phyloP scores from a whole-genome alignment of 2,113 vertebrate genomes.

The Antechinus stuartii region DNA sequence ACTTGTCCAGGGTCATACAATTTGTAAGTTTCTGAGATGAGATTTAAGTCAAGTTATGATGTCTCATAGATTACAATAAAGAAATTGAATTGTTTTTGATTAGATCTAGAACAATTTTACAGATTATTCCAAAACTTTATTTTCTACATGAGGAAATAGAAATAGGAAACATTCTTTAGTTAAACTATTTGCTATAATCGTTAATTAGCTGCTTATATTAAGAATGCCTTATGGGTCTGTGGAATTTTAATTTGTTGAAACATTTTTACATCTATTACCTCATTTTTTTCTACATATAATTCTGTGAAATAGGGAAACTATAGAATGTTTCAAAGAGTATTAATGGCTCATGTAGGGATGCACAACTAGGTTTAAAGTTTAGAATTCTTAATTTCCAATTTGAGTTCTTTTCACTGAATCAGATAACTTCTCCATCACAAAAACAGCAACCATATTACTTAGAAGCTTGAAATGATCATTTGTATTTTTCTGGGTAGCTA shows the following conservation, averaged over 20 bases:
- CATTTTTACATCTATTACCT: not conserved
- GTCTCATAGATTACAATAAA: not conserved
- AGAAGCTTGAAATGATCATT: not conserved
- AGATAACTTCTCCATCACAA: not conserved
- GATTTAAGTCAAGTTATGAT: not conserved
- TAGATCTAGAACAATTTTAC: not conserved
- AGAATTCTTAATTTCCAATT: not conserved
- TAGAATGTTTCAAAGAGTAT: not conserved
- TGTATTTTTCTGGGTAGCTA: not conserved
- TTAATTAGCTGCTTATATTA: not conserved
- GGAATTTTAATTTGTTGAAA: not conserved
- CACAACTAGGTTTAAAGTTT: not conserved
- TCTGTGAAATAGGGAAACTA: not conserved
- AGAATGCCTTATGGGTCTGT: not conserved
- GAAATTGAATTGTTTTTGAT: not conserved
- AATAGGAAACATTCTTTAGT: not conserved
- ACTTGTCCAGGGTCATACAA: not conserved
- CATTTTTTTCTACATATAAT: not conserved
- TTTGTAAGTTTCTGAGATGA: not conserved
- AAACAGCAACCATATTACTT: not conserved
- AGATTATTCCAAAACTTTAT: not conserved
- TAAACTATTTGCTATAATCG: not conserved
- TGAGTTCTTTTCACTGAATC: not conserved
- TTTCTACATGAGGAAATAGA: slow-evolving; percentile 20
- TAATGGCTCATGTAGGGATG: not conserved